Conservation (phyloP, 2,113 vertebrate genomes). For the Indri indri region DNA sequence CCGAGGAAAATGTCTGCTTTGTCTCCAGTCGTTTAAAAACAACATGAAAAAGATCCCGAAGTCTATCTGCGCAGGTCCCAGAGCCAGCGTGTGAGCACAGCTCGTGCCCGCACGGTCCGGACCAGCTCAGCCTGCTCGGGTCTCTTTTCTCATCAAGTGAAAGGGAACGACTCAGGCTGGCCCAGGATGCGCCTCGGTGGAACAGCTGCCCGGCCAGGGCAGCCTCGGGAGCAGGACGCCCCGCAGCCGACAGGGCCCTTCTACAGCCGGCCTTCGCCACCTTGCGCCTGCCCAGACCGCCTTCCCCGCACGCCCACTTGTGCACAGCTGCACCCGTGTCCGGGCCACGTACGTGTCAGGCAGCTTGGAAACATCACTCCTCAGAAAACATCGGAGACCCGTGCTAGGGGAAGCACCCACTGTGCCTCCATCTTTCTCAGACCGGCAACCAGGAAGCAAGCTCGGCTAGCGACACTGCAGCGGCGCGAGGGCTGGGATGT, state of each 20-base stretch:
- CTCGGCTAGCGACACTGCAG: neutral
- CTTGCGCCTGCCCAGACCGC: neutral
- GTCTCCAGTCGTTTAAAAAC: too few species aligned
- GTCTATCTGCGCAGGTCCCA: neutral
- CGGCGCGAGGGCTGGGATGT: neutral
- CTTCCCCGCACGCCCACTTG: neutral
- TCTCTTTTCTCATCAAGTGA: neutral
- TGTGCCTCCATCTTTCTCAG: neutral
- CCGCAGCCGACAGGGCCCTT: accelerated
- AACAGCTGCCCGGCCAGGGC: accelerated
- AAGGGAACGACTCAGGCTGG: neutral
- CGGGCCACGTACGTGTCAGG: too few species aligned
- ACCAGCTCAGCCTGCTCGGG: neutral
- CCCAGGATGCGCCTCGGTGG: too few species aligned
- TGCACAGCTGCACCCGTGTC: neutral
- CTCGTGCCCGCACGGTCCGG: accelerated
- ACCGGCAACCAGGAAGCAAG: too few species aligned
- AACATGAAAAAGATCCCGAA: neutral
- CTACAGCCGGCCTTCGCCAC: neutral
- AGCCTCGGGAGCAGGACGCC: too few species aligned
- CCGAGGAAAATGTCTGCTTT: neutral
- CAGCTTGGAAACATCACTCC: neutral
- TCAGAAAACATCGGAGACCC: neutral
- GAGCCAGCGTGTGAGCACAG: accelerated
- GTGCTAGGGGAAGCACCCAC: too few species aligned